Evolutionary conservation across 2,113 vertebrate genomes (phyloP).

Genomic region (Rhizomys pruinosus): DNA sequence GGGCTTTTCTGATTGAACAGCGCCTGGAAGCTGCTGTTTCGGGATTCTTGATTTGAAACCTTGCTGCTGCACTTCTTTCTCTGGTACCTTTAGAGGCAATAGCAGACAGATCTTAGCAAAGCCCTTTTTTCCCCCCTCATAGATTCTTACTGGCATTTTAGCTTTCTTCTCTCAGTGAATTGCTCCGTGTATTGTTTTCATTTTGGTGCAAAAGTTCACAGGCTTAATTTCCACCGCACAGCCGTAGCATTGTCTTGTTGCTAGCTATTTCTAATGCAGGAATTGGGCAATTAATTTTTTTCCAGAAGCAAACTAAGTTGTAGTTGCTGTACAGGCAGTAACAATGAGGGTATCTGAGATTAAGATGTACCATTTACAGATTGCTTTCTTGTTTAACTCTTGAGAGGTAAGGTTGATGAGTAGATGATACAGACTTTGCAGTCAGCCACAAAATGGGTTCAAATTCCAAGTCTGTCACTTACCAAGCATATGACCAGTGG

Average conservation of each 20-base stretch:
- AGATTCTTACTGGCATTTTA: neutral
- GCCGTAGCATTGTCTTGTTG: neutral
- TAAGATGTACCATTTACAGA: neutral
- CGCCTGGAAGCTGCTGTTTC: neutral
- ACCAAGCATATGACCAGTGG: neutral
- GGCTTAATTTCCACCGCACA: neutral
- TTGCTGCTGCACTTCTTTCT: neutral
- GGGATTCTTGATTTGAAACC: neutral
- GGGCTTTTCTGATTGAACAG: slow-evolving; percentile 14
- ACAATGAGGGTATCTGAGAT: neutral
- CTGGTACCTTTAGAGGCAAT: neutral
- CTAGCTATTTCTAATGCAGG: slow-evolving; percentile 28
- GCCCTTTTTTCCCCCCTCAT: too few relatives aligned
- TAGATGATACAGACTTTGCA: neutral
- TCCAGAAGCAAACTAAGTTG: slow-evolving; percentile 18
- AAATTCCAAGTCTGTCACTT: slow-evolving; percentile 16
- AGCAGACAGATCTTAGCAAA: neutral
- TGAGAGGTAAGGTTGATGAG: neutral
- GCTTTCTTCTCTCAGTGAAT: neutral
- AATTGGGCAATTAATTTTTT: neutral
- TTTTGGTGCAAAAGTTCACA: neutral
- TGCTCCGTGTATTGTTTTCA: neutral
- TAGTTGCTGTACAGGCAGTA: neutral
- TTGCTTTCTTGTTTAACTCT: slow-evolving; percentile 36
- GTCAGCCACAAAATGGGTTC: neutral